Evolutionary conservation across 2,113 vertebrate species (phyloP), one percentile per base, ranked within the genome.

Genomic region (Mastomys natalensis): DNA sequence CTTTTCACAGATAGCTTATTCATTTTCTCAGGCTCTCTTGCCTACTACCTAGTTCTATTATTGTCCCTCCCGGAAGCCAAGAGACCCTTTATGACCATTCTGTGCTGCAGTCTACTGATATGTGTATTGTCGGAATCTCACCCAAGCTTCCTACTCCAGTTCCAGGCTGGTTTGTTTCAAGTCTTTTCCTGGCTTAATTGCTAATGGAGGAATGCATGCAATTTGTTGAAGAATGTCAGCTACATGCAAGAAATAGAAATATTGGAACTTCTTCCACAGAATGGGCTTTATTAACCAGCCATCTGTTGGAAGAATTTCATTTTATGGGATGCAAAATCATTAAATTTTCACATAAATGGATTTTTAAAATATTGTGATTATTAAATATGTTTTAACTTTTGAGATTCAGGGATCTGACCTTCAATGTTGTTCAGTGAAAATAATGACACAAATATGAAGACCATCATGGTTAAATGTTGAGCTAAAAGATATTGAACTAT

Each of bases 151-250:
- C 81, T 62, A 74, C 55, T 77, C n/a, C 21, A 89, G 6, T 93
- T 87, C 51, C 22, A 84, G 29, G 21, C 0, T 76, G 76, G 40
- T 94, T 86, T n/a, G 10, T 70, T 95, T 91, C 89, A 84, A 87
- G 78, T 68, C 2, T 3, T 0, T 93, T 89, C 86, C 43, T 73
- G 74, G 43, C 62, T 87, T 77, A 68, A 11, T 58, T 53, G 0
- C 0, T 62, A 95, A 90, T 22, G 89, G 40, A 93, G 19, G 93
- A 91, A 40, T 4, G 1, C 78, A 45, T 78, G 7, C 21, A n/a
- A 9, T 92, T 80, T 97, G 45, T 58, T n/a, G 96, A 24, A 85
- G 86, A 97, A 95, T 3, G 29, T 13, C 74, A 87, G 87, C 29
- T 10, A 88, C 58, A 95, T 15, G 15, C 3, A n/a, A 58, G 58